Conservation (phyloP, 2,797 vertebrate species). For the Spondyliosoma cantharus region DNA sequence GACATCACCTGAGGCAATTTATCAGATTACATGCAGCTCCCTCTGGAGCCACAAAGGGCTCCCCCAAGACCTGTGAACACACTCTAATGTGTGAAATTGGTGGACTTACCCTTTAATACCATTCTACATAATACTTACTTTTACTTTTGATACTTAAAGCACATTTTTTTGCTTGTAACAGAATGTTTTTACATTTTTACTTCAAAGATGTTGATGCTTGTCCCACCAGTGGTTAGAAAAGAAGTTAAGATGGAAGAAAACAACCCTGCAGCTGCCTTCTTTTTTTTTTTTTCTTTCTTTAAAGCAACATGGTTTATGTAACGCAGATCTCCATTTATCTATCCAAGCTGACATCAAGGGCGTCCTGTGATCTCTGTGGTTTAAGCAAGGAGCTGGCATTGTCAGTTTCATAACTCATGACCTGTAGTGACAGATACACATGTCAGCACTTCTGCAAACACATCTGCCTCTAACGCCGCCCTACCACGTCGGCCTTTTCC, state of each 20-base stretch:
- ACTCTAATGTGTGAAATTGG: too few species aligned
- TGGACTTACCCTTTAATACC: too few species aligned
- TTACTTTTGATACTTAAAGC: not conserved
- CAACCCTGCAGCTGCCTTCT: conserved; percentile 22
- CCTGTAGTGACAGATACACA: conserved; percentile 70
- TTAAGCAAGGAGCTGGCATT: conserved; percentile 60
- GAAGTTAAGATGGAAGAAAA: conserved; percentile 9
- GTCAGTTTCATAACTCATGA: conserved; percentile 71
- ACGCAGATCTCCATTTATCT: conserved; percentile 63
- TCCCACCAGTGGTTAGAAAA: not conserved
- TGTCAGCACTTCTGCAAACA: conserved; percentile 76
- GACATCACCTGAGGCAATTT: too few species aligned
- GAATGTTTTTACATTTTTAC: not conserved
- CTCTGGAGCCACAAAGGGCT: too few species aligned
- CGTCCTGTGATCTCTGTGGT: conserved; percentile 54
- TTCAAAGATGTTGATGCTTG: not conserved
- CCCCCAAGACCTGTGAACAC: too few species aligned
- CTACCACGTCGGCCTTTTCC: conserved; percentile 31
- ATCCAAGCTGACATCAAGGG: conserved; percentile 72
- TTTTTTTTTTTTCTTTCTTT: conserved; percentile 15
- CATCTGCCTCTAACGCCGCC: conserved; percentile 53
- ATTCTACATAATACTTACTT: too few species aligned
- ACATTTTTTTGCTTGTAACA: not conserved
- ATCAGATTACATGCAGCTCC: too few species aligned
- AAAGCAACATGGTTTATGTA: conserved; percentile 53